phyloP scores from a whole-genome alignment of 2,797 vertebrate species.

The Passerculus sandwichensis region DNA sequence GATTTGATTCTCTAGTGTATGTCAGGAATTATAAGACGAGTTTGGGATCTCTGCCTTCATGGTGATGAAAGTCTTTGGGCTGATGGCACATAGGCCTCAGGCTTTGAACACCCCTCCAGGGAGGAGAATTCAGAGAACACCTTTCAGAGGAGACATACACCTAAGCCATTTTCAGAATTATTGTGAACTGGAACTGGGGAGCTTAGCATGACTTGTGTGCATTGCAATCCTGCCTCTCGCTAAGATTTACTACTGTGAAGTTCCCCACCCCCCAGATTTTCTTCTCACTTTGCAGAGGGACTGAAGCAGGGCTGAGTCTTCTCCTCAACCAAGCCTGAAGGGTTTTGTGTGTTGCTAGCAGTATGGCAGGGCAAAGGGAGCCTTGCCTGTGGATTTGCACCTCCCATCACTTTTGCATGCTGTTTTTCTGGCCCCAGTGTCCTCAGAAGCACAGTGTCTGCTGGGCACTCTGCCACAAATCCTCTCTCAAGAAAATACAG shows the following conservation, averaged over 20 bases:
- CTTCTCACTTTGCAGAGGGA: neutral
- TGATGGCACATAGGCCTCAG: neutral
- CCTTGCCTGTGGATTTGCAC: neutral
- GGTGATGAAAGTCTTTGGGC: neutral
- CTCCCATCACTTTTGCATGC: conserved; percentile 39
- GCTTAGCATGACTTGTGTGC: neutral
- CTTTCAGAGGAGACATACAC: neutral
- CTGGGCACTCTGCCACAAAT: neutral
- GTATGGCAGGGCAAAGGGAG: neutral
- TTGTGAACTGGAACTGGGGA: neutral
- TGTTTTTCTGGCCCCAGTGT: neutral
- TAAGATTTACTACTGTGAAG: neutral
- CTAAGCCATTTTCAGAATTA: neutral
- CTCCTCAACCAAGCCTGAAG: neutral
- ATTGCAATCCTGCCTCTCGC: neutral
- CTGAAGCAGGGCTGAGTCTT: neutral
- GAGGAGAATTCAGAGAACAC: neutral
- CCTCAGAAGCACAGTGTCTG: neutral
- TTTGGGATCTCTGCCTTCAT: neutral
- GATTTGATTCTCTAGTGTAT: neutral
- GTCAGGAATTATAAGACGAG: neutral
- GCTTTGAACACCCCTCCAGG: neutral
- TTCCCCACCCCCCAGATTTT: neutral
- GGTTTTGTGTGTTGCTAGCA: neutral
- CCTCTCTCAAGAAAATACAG: conserved; percentile 16